A percentile compares a stretch with the other conserved stretches of the same genome.
These are phyloP conservation scores for Agrotis ipsilon DNA, from an alignment of 2,888 invertebrate genomes.

Conservation along the genomic window DNA sequence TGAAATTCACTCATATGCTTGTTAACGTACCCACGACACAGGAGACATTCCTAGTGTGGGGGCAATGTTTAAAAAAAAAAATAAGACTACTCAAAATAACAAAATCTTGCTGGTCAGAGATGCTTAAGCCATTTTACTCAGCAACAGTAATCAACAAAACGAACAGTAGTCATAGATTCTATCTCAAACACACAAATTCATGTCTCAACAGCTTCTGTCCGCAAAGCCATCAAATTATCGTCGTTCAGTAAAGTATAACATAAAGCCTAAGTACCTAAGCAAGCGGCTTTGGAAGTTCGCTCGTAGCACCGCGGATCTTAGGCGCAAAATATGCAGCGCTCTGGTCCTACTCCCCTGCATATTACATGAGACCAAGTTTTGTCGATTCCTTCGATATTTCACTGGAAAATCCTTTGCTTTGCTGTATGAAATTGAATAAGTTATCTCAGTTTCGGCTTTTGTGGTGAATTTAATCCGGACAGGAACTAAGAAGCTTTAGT, in stretches of 20 bases:
- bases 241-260: conserved; percentile 41
- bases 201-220: conserved; percentile 15
- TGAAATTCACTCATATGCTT: too few relatives aligned
- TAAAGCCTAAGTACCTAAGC: conserved; percentile 60
- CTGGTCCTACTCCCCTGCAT: conserved; percentile 80
- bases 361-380: conserved; percentile 87
- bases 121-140: neutral
- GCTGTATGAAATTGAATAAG: conserved; percentile 63
- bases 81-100: too few relatives aligned
- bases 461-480: conserved; percentile 32
- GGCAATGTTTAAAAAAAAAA: too few relatives aligned
- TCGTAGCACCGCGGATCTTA: conserved; percentile 75
- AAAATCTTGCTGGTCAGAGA: neutral
- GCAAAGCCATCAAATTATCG: conserved; percentile 41
- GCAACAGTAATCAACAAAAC: neutral
- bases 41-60: too few relatives aligned
- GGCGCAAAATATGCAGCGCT: conserved; percentile 81
- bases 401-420: conserved; percentile 77
- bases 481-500: neutral
- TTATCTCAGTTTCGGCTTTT: conserved; percentile 48
- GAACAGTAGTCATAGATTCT: neutral
- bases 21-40: too few relatives aligned
- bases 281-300: conserved; percentile 73
- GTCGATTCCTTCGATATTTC: conserved; percentile 87
- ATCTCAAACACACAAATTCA: conserved; percentile 25